Evolutionary conservation across 1,140 invertebrate genomes (phyloP).

Genomic region (Spodoptera litura): DNA sequence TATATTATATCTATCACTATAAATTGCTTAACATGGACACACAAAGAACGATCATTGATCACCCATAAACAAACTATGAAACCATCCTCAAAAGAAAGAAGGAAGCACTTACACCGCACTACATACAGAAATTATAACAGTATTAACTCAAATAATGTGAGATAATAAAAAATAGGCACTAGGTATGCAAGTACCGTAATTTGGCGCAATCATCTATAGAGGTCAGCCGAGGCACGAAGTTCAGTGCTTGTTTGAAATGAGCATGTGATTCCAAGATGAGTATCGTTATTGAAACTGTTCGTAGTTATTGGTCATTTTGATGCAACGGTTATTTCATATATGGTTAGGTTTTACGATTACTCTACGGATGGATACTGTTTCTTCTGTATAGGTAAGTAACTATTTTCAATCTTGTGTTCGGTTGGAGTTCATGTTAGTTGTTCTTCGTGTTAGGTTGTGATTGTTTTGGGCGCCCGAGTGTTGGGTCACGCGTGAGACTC

Average conservation of each 20-base stretch:
- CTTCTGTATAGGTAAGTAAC: too few relatives aligned
- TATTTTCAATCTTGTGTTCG: too few relatives aligned
- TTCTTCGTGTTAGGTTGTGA: too few relatives aligned
- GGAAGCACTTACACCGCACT: not conserved
- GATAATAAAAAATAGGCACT: slow-evolving; percentile 14
- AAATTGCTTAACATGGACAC: too few relatives aligned
- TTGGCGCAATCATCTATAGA: slow-evolving; percentile 21
- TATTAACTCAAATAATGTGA: slow-evolving; percentile 7
- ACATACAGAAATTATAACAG: slow-evolving; percentile 19
- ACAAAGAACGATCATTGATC: too few relatives aligned
- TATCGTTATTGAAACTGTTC: slow-evolving; percentile 19
- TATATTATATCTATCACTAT: too few relatives aligned
- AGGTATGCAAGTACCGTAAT: slow-evolving; percentile 13
- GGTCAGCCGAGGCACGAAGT: slow-evolving; percentile 11
- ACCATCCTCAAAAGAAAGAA: not conserved
- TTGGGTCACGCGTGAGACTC: too few relatives aligned
- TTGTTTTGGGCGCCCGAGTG: too few relatives aligned
- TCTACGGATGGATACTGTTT: not conserved
- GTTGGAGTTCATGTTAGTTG: too few relatives aligned
- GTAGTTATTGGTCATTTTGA: slow-evolving; percentile 2
- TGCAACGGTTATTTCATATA: slow-evolving; percentile 6
- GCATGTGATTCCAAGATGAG: slow-evolving; percentile 8
- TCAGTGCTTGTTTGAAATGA: slow-evolving; percentile 14
- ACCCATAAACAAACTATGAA: too few relatives aligned
- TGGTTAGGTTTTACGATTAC: too few relatives aligned